Percentiles rank a stretch among this genome's conserved stretches.
These are phyloP conservation scores for Acholoe squamosa DNA, from an alignment of 2,888 invertebrate genomes.

Conservation along the genomic window DNA sequence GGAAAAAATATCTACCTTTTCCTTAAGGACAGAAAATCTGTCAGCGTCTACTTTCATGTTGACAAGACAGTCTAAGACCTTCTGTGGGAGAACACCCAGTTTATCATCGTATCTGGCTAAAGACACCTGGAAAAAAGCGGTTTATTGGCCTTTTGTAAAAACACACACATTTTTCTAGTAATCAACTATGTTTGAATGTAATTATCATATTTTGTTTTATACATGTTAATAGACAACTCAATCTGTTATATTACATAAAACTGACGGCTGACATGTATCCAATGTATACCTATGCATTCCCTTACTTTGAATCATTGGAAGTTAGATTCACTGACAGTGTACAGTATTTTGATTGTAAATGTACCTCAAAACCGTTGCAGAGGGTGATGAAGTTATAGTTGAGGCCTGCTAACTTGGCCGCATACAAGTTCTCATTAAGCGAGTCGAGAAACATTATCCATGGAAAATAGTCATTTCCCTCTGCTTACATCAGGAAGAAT, in stretches of 20 bases:
- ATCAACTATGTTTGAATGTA: no score
- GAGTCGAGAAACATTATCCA: conserved; percentile 33
- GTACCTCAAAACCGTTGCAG: conserved; percentile 23
- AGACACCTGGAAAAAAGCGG: not conserved
- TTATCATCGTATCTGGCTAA: conserved; percentile 22
- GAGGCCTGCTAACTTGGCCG: not conserved
- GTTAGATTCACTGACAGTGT: no score
- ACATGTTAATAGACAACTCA: no score
- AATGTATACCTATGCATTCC: no score
- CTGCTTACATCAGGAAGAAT: not conserved
- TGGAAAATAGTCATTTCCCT: no score
- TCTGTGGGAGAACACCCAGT: conserved; percentile 13
- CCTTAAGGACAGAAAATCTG: conserved; percentile 19
- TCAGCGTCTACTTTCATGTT: conserved; percentile 37
- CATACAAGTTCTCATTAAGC: conserved; percentile 27
- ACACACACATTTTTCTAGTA: no score
- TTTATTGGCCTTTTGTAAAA: no score
- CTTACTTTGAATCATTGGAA: no score
- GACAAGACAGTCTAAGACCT: conserved; percentile 12
- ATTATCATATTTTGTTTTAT: no score
- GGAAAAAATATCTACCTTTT: conserved; percentile 36
- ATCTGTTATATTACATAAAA: no score
- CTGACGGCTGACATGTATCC: no score
- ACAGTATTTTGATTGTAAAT: no score
- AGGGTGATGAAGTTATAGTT: conserved; percentile 5